phyloP scores from a whole-genome alignment of 2,113 vertebrate genomes.

The Ginglymostoma cirratum region DNA sequence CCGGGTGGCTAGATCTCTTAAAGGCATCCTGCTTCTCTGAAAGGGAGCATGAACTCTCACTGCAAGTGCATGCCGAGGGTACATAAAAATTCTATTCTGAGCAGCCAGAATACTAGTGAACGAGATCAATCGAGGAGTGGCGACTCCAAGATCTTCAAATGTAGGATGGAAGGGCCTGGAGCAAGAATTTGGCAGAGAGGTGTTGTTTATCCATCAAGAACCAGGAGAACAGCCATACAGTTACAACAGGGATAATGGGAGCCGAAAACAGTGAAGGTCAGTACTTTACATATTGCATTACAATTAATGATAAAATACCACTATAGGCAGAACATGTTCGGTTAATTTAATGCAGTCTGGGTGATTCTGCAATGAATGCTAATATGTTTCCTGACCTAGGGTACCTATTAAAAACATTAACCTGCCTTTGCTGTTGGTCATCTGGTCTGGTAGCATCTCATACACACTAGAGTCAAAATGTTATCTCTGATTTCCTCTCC shows the following conservation, averaged over 20 bases:
- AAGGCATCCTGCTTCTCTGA: background rate
- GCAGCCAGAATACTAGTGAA: background rate
- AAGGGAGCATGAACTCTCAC: background rate
- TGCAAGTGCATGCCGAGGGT: background rate
- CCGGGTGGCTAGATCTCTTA: background rate
- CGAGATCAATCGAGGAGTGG: background rate
- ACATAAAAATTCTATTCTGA: background rate
- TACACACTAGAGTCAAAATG: no score
- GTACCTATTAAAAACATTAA: constrained; percentile 11
- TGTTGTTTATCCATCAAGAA: no score
- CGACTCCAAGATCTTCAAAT: background rate
- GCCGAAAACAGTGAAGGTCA: background rate
- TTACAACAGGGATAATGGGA: background rate
- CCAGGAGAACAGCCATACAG: background rate
- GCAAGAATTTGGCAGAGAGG: background rate
- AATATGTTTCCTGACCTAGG: background rate
- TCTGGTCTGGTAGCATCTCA: no score
- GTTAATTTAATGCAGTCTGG: constrained; percentile 14
- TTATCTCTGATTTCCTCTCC: no score
- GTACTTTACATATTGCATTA: constrained; percentile 21
- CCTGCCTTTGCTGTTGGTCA: background rate
- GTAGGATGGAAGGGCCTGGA: background rate
- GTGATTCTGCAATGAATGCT: constrained; percentile 16
- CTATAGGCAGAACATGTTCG: background rate
- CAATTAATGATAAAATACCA: constrained; percentile 11